Percentiles rank a stretch among this genome's conserved stretches.
These are phyloP conservation scores for Tragelaphus scriptus DNA, from an alignment of 2,113 vertebrate species.

Conservation along the genomic window DNA sequence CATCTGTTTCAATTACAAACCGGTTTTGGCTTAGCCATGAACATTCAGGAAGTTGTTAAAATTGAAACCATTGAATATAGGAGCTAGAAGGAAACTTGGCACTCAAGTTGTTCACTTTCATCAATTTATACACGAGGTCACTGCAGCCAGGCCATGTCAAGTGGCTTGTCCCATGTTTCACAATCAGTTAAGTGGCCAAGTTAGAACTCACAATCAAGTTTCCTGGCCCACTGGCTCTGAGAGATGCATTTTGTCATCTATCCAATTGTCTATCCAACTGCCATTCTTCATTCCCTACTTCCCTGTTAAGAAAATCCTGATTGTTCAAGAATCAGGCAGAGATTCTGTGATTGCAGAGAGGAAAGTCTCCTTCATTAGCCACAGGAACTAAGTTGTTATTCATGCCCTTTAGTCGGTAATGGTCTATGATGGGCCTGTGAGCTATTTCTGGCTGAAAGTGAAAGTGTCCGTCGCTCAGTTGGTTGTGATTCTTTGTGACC, in stretches of 20 bases:
- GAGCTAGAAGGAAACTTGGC: neutral
- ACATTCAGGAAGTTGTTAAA: constrained; percentile 43
- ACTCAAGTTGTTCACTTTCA: neutral
- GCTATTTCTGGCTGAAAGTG: constrained; percentile 28
- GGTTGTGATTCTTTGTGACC: neutral
- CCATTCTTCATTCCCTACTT: neutral
- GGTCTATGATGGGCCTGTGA: neutral
- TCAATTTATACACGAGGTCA: constrained; percentile 18
- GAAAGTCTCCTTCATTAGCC: neutral
- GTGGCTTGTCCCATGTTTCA: neutral
- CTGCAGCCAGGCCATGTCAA: neutral
- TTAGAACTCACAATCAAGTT: neutral
- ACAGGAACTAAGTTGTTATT: neutral
- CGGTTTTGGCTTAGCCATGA: constrained; percentile 19
- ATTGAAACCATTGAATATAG: neutral
- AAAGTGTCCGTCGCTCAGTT: rapidly evolving
- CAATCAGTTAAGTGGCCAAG: neutral
- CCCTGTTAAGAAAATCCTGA: neutral
- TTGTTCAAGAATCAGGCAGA: constrained; percentile 18
- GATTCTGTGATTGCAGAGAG: constrained; percentile 27
- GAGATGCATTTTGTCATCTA: neutral
- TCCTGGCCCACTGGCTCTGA: neutral
- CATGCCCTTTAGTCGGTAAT: neutral
- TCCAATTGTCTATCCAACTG: neutral
- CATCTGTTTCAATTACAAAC: constrained; percentile 43